Percentiles rank a stretch among this genome's conserved stretches.
These are phyloP conservation scores for Paraescarpia echinospica DNA, from an alignment of 1,140 invertebrate genomes.

Conservation along the genomic window DNA sequence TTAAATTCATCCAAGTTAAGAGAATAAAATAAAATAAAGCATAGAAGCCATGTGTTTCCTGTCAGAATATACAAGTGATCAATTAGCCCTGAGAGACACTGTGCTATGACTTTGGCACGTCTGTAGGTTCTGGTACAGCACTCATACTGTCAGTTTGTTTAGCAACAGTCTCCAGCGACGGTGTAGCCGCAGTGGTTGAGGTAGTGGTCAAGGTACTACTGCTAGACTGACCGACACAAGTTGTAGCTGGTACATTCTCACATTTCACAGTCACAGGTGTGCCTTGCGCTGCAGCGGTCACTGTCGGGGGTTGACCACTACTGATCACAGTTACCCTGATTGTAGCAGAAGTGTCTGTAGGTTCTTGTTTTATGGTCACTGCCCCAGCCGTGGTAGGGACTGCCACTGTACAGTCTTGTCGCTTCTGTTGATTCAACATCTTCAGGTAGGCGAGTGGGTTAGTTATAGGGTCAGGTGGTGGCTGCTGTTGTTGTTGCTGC, in stretches of 20 bases:
- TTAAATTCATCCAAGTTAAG: not conserved
- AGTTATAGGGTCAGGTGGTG: not conserved
- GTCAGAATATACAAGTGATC: not conserved
- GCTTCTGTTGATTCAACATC: not conserved
- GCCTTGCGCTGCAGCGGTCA: not conserved
- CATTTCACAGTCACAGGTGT: not conserved
- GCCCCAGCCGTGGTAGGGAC: not conserved
- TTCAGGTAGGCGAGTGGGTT: not conserved
- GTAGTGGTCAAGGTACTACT: not conserved
- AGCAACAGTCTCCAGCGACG: not conserved
- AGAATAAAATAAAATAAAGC: not conserved
- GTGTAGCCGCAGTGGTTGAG: not conserved
- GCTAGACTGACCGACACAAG: not conserved
- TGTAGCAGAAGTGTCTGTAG: not conserved
- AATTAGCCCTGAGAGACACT: not conserved
- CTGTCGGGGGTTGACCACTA: not conserved
- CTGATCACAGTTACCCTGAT: not conserved
- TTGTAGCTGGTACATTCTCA: not conserved
- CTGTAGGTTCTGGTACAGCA: not conserved
- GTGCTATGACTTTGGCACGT: not conserved
- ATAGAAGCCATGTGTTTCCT: not conserved
- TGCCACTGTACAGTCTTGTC: not conserved
- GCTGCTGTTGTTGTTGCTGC: not conserved
- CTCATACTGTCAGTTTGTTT: not conserved
- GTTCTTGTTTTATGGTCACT: not conserved